Percentiles rank a stretch among this genome's conserved stretches.
Evolutionary conservation across 2,888 invertebrate genomes (phyloP).

Genomic region (Asteroscopus sphinx): DNA sequence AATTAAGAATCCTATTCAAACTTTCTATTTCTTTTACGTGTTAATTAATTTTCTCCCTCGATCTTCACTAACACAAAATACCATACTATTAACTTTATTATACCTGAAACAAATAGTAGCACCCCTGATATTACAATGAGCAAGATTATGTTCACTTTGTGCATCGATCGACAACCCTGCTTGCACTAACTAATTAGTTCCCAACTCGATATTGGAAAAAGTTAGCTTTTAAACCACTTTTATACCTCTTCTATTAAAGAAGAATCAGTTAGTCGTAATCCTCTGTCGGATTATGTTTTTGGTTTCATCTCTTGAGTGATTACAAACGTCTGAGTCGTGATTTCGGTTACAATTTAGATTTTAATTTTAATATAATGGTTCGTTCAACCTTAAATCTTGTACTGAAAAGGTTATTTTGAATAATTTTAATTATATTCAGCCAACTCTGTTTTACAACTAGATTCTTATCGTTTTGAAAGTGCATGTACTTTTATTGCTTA

Average conservation of each 20-base stretch:
- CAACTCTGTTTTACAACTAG: too few species aligned
- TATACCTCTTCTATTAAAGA: conserved; percentile 4
- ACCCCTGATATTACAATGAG: conserved; percentile 14
- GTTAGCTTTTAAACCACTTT: conserved; percentile 36
- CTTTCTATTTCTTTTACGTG: too few species aligned
- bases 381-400: not conserved
- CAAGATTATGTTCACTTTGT: conserved; percentile 40
- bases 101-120: conserved; percentile 28
- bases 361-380: not conserved
- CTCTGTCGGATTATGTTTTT: conserved; percentile 22
- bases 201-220: conserved; percentile 48
- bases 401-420: not conserved
- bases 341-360: not conserved
- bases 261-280: conserved; percentile 12
- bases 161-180: conserved; percentile 16
- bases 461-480: too few species aligned
- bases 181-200: conserved; percentile 43
- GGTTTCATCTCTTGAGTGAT: conserved; percentile 4
- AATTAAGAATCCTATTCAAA: too few species aligned
- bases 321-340: not conserved
- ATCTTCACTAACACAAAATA: not conserved
- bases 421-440: too few species aligned
- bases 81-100: not conserved
- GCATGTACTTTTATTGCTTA: too few species aligned
- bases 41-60: not conserved